These are phyloP conservation scores for Leptoclinus maculatus DNA, from an alignment of 2,797 vertebrate genomes.

Conservation along the genomic window DNA sequence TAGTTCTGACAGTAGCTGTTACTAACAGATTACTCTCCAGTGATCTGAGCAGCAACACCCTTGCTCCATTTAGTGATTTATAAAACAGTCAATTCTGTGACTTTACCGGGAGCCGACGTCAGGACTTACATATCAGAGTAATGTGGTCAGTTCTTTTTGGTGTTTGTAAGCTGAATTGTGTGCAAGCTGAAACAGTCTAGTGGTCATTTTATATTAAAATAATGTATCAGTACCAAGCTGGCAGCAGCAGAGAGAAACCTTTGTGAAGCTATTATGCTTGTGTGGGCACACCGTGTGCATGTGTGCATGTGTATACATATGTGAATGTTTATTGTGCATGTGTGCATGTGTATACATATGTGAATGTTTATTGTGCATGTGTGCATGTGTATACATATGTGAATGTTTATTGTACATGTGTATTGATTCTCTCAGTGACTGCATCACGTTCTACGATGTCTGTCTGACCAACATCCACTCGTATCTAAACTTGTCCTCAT, in stretches of 20 bases:
- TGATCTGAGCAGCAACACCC: background rate
- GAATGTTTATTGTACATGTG: background rate
- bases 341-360: background rate
- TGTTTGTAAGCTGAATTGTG: background rate
- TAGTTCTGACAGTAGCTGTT: background rate
- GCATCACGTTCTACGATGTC: background rate
- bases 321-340: background rate
- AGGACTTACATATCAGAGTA: background rate
- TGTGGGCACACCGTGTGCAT: background rate
- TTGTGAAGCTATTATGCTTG: background rate
- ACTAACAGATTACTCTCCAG: background rate
- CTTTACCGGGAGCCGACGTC: background rate
- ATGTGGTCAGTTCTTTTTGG: background rate
- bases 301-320: background rate
- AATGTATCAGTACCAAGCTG: no score
- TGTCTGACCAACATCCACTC: background rate
- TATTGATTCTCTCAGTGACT: constrained; percentile 1
- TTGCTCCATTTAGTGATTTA: background rate
- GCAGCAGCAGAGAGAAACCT: background rate
- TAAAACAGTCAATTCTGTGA: background rate
- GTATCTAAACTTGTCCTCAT: constrained; percentile 16
- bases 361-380: background rate
- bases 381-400: background rate
- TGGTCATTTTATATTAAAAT: no score
- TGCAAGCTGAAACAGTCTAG: background rate